Evolutionary conservation across 2,888 invertebrate species (phyloP), one percentile per base, ranked within the genome.

Genomic region (Hydrotaea diabolus): DNA sequence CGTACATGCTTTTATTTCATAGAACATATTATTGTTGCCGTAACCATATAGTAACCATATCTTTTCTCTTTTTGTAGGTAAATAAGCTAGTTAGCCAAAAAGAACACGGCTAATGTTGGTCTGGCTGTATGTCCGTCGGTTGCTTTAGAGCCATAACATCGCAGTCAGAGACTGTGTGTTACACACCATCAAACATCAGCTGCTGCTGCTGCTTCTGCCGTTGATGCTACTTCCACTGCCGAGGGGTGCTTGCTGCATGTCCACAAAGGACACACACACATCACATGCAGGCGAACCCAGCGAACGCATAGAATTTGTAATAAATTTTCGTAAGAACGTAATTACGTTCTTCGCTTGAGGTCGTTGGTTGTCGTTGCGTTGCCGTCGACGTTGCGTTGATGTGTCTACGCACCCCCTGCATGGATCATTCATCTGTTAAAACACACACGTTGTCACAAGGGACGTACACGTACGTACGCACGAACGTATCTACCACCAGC

Each of bases 331-430:
- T 72, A 72, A 72, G 2, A 49, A 49, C 49, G 11, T 23, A 59
- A 59, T 23, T 59, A 21, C 21, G 55, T 59, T 59, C 80, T 83
- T 83, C 23, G 72, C 57, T 80, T 69, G 83, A 73, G 73, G 76
- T 73, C 59, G 19, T 72, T 46, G n/a, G 17, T 26, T 21, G 9
- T 26, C 49, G n/a, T 49, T 7, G 15, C 43, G 13, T 49, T 7
- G 49, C 43, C 26, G 17, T 4, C 31, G 2, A 31, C 31, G 31
- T 4, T 31, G n/a, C n/a, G n/a, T n/a, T n/a, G n/a, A n/a, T n/a
- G n/a, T n/a, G n/a, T 36, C 36, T 36, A 36, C 36, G 39, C 49
- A 73, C 79, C 83, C 77, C 83, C 80, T 59, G 49, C 57, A 62
- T 19, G 4, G 66, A 39, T 66, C 57, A 62, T 19, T 11, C 36